These are phyloP conservation scores for Drosophila anomalata DNA, from an alignment of 2,888 invertebrate genomes.

Conservation along the genomic window DNA sequence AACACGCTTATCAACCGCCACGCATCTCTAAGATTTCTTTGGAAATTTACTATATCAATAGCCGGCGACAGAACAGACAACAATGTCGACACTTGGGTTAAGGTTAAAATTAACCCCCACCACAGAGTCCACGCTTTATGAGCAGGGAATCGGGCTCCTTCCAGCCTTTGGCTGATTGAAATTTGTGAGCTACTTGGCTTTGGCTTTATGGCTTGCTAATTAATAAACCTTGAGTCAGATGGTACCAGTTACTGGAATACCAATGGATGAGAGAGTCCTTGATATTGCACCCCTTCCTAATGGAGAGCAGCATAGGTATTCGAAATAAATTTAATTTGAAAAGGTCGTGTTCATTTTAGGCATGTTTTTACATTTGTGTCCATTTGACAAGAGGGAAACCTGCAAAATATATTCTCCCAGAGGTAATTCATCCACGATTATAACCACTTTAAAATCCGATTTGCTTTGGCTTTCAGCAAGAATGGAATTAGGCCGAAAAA, in stretches of 20 bases:
- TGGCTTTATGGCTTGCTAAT: slow-evolving; percentile 74
- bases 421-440: slow-evolving; percentile 24
- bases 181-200: slow-evolving; percentile 76
- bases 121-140: slow-evolving; percentile 28
- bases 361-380: background rate
- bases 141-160: slow-evolving; percentile 23
- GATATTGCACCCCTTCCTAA: background rate
- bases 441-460: slow-evolving; percentile 40
- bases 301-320: background rate
- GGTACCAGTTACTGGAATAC: slow-evolving; percentile 7
- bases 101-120: slow-evolving; percentile 33
- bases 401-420: slow-evolving; percentile 14
- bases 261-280: slow-evolving; percentile 10
- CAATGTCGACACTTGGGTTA: slow-evolving; percentile 66
- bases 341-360: no score
- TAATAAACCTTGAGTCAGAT: slow-evolving; percentile 47
- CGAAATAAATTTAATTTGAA: background rate
- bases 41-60: slow-evolving; percentile 77
- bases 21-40: slow-evolving; percentile 74
- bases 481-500: slow-evolving; percentile 39
- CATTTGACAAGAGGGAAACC: background rate
- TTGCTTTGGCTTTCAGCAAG: slow-evolving; percentile 66
- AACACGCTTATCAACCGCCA: slow-evolving; percentile 70
- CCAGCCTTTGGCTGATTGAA: slow-evolving; percentile 57
- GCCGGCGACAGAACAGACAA: slow-evolving; percentile 38